These are phyloP conservation scores for Tonatia bakeri DNA, from an alignment of 2,113 vertebrate genomes.

Conservation along the genomic window DNA sequence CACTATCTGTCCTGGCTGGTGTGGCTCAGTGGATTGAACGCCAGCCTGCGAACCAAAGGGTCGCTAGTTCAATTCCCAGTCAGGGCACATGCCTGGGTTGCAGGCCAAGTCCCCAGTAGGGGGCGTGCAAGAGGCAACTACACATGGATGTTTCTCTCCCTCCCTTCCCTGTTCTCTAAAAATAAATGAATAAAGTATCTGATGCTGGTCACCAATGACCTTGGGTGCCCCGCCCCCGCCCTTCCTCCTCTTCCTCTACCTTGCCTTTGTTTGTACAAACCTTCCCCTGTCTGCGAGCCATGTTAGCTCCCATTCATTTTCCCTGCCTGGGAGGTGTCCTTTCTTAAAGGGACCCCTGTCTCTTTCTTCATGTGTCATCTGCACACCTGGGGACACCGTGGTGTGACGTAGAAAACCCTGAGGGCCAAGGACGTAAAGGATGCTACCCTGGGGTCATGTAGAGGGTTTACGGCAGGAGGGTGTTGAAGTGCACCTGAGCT, in stretches of 20 bases:
- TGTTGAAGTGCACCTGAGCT: neutral
- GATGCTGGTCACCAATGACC: neutral
- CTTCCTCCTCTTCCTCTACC: no score
- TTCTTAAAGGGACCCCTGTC: neutral
- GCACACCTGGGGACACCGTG: neutral
- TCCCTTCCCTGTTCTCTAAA: no score
- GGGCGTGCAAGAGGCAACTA: no score
- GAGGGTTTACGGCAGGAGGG: no score
- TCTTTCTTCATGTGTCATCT: neutral
- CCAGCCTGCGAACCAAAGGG: no score
- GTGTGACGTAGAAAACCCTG: rapidly evolving
- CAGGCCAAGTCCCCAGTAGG: no score
- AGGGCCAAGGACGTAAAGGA: no score
- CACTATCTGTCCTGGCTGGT: neutral
- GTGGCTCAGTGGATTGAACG: no score
- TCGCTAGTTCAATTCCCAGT: no score
- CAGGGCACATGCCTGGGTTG: no score
- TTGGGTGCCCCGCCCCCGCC: no score
- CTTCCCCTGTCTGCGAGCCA: neutral
- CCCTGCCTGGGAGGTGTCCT: neutral
- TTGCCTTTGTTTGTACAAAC: neutral
- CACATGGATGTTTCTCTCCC: no score
- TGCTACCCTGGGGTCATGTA: neutral
- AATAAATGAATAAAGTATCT: neutral
- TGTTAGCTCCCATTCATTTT: neutral